These are phyloP conservation scores for Embidobia sp. DNA, from an alignment of 2,888 invertebrate species.

Conservation along the genomic window DNA sequence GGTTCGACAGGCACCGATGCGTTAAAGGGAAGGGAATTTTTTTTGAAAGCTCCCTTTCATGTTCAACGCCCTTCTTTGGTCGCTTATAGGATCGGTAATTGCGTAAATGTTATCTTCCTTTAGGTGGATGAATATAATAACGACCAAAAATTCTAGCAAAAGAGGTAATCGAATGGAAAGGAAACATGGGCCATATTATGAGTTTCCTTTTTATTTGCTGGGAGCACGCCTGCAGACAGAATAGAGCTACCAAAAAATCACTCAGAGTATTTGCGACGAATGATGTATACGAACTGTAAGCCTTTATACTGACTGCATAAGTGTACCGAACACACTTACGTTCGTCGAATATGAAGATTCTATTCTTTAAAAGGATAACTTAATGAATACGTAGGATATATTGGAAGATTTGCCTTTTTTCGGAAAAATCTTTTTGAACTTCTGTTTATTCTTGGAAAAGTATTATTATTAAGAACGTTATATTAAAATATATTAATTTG, in stretches of 20 bases:
- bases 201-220: constrained; percentile 53
- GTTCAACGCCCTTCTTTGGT: constrained; percentile 69
- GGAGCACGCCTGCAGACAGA: constrained; percentile 9
- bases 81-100: constrained; percentile 71
- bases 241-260: constrained; percentile 34
- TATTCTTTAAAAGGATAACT: too few species aligned
- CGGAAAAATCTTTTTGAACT: too few species aligned
- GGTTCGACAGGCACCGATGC: constrained; percentile 30
- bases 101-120: constrained; percentile 67
- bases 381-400: too few species aligned
- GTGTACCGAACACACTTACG: constrained; percentile 18
- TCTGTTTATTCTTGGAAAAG: too few species aligned
- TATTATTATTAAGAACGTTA: too few species aligned
- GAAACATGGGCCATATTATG: constrained; percentile 61
- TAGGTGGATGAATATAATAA: constrained; percentile 60
- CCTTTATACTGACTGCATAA: constrained; percentile 44
- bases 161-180: constrained; percentile 67
- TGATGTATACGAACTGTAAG: neutral
- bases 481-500: too few species aligned
- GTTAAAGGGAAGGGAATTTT: constrained; percentile 48
- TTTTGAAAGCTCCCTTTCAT: constrained; percentile 68
- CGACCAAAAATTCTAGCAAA: constrained; percentile 52
- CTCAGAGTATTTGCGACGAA: constrained; percentile 45
- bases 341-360: constrained; percentile 5
- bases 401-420: neutral